These are phyloP conservation scores for Neolamprologus sp. DNA, from an alignment of 2,113 vertebrate genomes.

Conservation along the genomic window DNA sequence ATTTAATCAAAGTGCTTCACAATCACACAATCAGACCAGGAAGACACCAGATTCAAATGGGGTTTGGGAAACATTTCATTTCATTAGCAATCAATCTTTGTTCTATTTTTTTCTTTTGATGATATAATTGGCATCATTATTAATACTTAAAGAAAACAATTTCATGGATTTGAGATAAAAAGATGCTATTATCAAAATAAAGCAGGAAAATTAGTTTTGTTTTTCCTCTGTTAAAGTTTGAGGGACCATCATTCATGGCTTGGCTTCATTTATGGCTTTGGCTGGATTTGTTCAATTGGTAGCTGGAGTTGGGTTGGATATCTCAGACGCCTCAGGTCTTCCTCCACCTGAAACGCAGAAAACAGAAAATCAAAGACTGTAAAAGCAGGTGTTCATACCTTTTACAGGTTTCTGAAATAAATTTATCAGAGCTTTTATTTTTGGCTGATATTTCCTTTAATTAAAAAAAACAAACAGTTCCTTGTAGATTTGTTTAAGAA, in stretches of 20 bases:
- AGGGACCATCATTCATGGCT: not conserved
- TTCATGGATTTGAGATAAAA: constrained; percentile 26
- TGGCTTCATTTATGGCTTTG: constrained; percentile 55
- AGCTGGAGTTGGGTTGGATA: constrained; percentile 72
- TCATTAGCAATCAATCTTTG: not conserved
- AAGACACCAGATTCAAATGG: not conserved
- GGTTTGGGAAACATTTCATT: constrained; percentile 20
- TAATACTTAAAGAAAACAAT: constrained; percentile 29
- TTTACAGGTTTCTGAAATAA: not conserved
- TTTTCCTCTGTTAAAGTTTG: not conserved
- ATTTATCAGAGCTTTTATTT: not conserved
- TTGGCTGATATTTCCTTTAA: not conserved
- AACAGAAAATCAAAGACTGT: not conserved
- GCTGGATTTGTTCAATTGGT: constrained; percentile 72
- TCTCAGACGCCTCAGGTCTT: constrained; percentile 76
- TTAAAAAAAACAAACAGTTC: not conserved
- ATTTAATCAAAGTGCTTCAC: not conserved
- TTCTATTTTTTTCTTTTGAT: not conserved
- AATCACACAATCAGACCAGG: not conserved
- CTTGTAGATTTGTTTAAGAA: not conserved
- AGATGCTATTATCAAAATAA: constrained; percentile 48
- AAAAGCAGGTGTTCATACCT: not conserved
- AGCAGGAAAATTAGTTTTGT: not conserved
- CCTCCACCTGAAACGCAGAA: constrained; percentile 71
- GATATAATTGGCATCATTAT: constrained; percentile 1